Conservation (phyloP, 2,888 invertebrate genomes). For the Himalopsyche anomala region DNA sequence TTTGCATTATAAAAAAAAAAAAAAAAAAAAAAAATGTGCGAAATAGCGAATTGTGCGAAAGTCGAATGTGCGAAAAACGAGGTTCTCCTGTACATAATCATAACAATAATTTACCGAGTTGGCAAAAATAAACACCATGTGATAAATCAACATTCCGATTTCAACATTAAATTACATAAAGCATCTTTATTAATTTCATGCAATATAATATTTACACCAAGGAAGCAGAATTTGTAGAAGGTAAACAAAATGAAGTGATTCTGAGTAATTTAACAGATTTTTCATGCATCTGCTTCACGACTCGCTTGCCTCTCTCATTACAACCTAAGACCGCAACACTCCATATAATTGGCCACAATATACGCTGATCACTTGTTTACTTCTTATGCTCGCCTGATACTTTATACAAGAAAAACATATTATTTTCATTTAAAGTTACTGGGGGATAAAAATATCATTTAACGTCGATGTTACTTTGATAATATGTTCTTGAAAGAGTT, state of each 20-base stretch:
- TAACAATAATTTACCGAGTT: no score
- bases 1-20: no score
- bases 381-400: constrained; percentile 15
- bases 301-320: constrained; percentile 57
- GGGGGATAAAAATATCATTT: no score
- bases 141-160: no score
- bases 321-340: constrained; percentile 52
- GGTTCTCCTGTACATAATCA: constrained; percentile 17
- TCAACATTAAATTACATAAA: background rate
- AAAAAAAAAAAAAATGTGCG: constrained; percentile 45
- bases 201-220: constrained; percentile 10
- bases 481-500: no score
- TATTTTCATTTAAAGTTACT: background rate
- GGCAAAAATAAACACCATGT: no score
- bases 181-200: constrained; percentile 54
- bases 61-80: constrained; percentile 61
- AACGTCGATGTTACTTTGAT: no score
- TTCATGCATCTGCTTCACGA: constrained; percentile 55
- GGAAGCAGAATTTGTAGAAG: constrained; percentile 39
- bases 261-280: constrained; percentile 61
- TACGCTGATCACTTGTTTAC: constrained; percentile 44
- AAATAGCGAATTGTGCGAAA: constrained; percentile 64
- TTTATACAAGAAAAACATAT: background rate
- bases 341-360: constrained; percentile 50
- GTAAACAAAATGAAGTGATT: constrained; percentile 63